Base-by-base conservation (phyloP, 2,888 invertebrate genomes). In the Pollenia angustigena region DNA sequence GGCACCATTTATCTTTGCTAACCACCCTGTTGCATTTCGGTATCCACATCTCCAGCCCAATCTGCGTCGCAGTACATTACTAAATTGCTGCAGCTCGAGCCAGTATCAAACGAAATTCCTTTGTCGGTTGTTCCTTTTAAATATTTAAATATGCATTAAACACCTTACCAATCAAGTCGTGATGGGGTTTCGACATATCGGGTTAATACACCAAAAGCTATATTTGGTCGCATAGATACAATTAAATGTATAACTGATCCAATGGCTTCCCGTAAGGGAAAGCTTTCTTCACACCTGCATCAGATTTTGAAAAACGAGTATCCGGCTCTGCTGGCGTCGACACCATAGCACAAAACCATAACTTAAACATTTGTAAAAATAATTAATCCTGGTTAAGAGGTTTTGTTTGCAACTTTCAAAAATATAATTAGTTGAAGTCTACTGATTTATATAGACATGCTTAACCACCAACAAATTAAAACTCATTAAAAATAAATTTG, bases 161-260 rank as follows among this genome's bases (percentile, higher is more conserved):
- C 18, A n/a, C n/a, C 18, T 23, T 23, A 2, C 18, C 18, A 23
- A 23, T 23, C 1, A 23, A 23, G 18, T 23, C 18, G 18, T 23
- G 18, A 23, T 23, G 18, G 18, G 76, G 62, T 83, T 84, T 23
- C 18, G 2, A 23, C 58, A 54, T 42, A 83, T 69, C 83, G 12
- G 16, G 1, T 23, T 23, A 23, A 23, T 1, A 23, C 2, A 23
- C 18, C 18, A 46, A 81, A 82, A 23, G 78, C 76, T 14, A 85
- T 81, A n/a, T 82, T 81, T 12, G 79, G 78, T 8, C 68, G 50
- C 12, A 79, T 62, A 2, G 18, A 71, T 3, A 76, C 64, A 76
- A 81, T 64, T 9, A 81, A 46, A 76, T 85, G 81, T 71, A 81
- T 81, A 6, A 85, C 10, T n/a, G 76, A 81, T 32, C 81, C 76